These are phyloP conservation scores for Todus mexicanus DNA, from an alignment of 2,797 vertebrate genomes.

Conservation along the genomic window DNA sequence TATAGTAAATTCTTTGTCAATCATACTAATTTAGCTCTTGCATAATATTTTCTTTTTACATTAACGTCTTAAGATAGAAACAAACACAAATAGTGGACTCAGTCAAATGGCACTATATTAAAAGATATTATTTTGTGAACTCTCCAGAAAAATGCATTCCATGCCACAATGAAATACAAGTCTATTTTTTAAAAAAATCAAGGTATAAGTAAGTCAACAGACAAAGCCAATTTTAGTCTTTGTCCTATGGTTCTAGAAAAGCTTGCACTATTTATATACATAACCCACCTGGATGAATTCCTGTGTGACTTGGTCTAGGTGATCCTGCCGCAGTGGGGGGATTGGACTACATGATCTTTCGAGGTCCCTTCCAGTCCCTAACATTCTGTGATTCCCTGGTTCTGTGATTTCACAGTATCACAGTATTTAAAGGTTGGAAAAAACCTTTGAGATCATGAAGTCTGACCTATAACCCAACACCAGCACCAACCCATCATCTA, in stretches of 20 bases:
- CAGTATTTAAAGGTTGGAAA: no score
- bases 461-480: no score
- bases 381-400: no score
- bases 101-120: background rate
- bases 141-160: background rate
- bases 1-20: background rate
- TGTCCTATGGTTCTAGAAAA: background rate
- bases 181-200: background rate
- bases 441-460: no score
- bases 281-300: no score
- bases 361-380: no score
- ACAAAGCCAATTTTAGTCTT: background rate
- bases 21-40: background rate
- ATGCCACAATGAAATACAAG: background rate
- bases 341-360: no score
- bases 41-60: background rate
- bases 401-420: no score
- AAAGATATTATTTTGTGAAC: background rate
- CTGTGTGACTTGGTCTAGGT: no score
- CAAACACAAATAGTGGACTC: background rate
- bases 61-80: background rate
- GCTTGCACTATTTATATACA: background rate
- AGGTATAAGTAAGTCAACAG: background rate
- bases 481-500: no score
- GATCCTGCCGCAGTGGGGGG: no score